Evolutionary conservation across 1,140 invertebrate genomes (phyloP).

Genomic region (Oppia nitens): DNA sequence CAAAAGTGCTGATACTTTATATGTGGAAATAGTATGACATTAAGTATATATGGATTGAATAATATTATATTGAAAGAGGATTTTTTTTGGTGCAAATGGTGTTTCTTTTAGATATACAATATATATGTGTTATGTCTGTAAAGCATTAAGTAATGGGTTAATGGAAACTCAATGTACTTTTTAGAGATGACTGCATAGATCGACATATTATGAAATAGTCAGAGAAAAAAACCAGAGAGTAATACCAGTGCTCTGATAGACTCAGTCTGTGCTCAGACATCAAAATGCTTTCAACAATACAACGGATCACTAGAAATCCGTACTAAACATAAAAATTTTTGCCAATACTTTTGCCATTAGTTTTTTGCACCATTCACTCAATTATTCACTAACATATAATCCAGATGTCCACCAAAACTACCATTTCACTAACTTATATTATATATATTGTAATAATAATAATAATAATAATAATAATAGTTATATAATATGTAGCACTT

Average conservation of each 20-base stretch:
- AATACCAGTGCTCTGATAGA: no score
- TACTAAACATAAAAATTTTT: no score
- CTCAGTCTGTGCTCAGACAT: background rate
- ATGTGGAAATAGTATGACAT: background rate
- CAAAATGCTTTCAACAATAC: background rate
- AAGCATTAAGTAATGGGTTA: background rate
- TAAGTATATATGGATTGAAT: background rate
- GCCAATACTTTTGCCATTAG: no score
- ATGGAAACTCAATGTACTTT: background rate
- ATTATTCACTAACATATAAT: no score
- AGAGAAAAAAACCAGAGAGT: background rate
- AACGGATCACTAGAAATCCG: background rate
- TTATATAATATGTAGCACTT: no score
- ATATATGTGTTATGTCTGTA: background rate
- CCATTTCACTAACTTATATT: no score
- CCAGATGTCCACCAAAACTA: no score
- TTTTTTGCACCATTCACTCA: no score
- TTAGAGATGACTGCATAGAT: background rate
- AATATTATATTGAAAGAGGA: background rate
- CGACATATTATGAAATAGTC: background rate
- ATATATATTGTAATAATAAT: no score
- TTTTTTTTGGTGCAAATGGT: background rate
- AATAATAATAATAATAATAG: no score
- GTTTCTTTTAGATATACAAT: no score
- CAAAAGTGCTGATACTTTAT: background rate